phyloP scores from a whole-genome alignment of 2,797 vertebrate species.

The Cryptoblepharus egeriae region DNA sequence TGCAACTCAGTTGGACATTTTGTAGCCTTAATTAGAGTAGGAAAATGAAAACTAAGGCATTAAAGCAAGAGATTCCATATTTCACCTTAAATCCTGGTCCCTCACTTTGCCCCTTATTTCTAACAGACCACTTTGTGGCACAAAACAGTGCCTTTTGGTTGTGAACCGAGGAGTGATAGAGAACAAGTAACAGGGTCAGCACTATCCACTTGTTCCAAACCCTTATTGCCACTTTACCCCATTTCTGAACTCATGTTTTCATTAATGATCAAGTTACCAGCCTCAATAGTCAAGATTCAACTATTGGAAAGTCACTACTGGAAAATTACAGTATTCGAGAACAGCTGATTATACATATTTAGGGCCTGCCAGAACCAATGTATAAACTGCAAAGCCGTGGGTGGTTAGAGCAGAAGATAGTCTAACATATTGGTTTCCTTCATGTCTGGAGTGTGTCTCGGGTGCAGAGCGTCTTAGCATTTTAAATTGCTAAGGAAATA shows the following conservation, averaged over 20 bases:
- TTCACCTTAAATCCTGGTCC: neutral
- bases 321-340: neutral
- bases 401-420: neutral
- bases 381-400: neutral
- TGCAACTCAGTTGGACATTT: too few relatives aligned
- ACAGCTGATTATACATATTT: neutral
- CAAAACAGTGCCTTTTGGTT: too few relatives aligned
- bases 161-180: neutral
- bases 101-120: neutral
- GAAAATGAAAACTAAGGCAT: neutral
- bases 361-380: neutral
- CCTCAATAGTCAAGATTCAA: neutral
- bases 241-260: neutral
- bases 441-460: neutral
- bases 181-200: neutral
- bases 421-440: neutral
- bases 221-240: neutral
- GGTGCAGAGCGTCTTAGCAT: neutral
- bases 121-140: neutral
- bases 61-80: neutral
- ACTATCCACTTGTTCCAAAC: neutral
- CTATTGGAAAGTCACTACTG: neutral
- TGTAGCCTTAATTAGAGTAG: too few relatives aligned
- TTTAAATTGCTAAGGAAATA: constrained; percentile 2
- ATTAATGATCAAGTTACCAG: neutral